Conservation (phyloP, 2,888 invertebrate genomes). For the Agrotis puta region DNA sequence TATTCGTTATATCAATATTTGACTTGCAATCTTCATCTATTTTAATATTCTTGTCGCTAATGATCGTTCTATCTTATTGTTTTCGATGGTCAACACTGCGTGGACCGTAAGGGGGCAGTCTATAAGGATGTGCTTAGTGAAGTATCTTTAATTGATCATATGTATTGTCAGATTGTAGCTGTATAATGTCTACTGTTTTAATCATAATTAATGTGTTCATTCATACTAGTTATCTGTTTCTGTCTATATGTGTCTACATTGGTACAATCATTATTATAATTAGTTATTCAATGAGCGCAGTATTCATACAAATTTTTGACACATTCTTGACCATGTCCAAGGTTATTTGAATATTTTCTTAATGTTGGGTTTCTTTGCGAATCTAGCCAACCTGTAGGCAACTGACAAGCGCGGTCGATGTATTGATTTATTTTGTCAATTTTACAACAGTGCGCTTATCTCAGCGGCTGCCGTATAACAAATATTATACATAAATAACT, state of each 20-base stretch:
- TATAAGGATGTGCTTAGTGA: neutral
- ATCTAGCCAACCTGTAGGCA: constrained; percentile 66
- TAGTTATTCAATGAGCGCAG: neutral
- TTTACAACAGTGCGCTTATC: constrained; percentile 77
- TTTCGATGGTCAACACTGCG: neutral
- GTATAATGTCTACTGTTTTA: constrained; percentile 1
- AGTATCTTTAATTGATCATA: neutral
- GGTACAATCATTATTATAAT: constrained; percentile 5
- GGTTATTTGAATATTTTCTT: constrained; percentile 28
- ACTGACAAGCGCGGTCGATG: constrained; percentile 70
- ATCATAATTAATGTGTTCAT: constrained; percentile 34
- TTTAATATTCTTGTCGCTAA: neutral
- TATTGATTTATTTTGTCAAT: constrained; percentile 86
- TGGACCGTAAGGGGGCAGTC: neutral
- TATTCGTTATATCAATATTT: neutral
- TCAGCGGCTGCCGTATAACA: constrained; percentile 65
- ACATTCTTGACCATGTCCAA: constrained; percentile 14
- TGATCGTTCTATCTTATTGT: neutral
- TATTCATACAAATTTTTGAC: constrained; percentile 12
- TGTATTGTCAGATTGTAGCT: constrained; percentile 11
- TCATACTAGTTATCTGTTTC: constrained; percentile 32
- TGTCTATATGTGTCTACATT: constrained; percentile 15
- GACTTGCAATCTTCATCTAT: neutral
- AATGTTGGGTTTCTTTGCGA: constrained; percentile 26
- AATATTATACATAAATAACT: constrained; percentile 75